Conservation (phyloP, 2,797 vertebrate genomes). For the Harpagifer antarcticus region DNA sequence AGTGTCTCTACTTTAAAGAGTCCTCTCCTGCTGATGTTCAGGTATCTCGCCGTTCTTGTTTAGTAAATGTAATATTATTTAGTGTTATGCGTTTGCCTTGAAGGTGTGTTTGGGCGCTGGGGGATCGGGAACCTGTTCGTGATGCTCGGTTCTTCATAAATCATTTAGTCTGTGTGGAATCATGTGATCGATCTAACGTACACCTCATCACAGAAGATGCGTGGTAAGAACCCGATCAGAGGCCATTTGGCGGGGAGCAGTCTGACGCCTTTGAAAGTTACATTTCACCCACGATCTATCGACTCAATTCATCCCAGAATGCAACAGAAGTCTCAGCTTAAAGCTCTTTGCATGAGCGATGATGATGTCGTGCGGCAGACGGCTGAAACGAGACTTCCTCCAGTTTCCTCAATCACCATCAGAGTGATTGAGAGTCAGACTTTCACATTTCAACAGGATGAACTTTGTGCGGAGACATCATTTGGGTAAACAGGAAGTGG, state of each 20-base stretch:
- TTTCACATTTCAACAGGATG: conserved; percentile 6
- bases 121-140: too few relatives aligned
- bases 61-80: too few relatives aligned
- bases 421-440: neutral
- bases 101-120: too few relatives aligned
- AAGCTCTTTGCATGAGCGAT: neutral
- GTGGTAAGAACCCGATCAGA: too few relatives aligned
- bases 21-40: too few relatives aligned
- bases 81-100: too few relatives aligned
- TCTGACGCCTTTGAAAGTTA: too few relatives aligned
- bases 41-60: too few relatives aligned
- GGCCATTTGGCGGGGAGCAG: neutral
- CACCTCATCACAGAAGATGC: too few relatives aligned
- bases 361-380: neutral
- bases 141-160: neutral
- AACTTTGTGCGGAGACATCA: neutral
- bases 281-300: neutral
- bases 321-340: conserved; percentile 2
- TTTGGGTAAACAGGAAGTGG: conserved; percentile 9
- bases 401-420: neutral
- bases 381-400: neutral
- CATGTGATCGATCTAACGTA: neutral
- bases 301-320: neutral
- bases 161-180: neutral
- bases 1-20: too few relatives aligned